Evolutionary conservation across 30 jellyfish, hydroid and myxozoan genomes (phyloP).

Genomic region (Aurelia sp.): DNA sequence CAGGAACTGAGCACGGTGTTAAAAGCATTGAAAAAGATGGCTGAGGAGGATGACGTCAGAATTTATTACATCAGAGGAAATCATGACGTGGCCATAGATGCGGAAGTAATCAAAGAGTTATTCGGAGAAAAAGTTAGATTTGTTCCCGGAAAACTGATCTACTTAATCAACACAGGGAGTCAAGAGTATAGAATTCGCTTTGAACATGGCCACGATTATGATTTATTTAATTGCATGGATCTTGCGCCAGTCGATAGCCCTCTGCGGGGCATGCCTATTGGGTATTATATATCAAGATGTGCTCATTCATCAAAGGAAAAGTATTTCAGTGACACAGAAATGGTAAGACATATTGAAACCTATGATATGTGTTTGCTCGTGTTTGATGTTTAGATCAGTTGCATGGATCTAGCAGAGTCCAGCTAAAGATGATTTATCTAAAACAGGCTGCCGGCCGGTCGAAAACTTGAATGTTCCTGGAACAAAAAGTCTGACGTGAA

Average conservation of each 20-base stretch:
- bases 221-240: constrained; percentile 59
- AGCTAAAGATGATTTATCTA: too few relatives aligned
- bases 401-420: too few relatives aligned
- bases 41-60: constrained; percentile 84
- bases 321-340: constrained; percentile 81
- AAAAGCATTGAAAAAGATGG: constrained; percentile 71
- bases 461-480: too few relatives aligned
- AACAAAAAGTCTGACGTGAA: too few relatives aligned
- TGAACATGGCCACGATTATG: constrained; percentile 91
- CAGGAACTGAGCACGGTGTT: constrained; percentile 41
- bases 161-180: constrained; percentile 66
- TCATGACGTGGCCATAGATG: constrained; percentile 75
- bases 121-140: constrained; percentile 70
- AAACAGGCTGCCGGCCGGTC: too few relatives aligned
- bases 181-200: constrained; percentile 80
- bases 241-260: constrained; percentile 75
- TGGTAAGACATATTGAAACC: constrained; percentile 38
- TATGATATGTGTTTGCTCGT: too few relatives aligned
- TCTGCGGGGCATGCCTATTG: constrained; percentile 77
- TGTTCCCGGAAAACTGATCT: constrained; percentile 80
- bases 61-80: constrained; percentile 77
- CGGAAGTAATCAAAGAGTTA: constrained; percentile 36
- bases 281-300: constrained; percentile 73
- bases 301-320: constrained; percentile 68
- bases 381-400: too few relatives aligned